Conservation (phyloP, 2,113 vertebrate species). For the Chiloscyllium plagiosum region DNA sequence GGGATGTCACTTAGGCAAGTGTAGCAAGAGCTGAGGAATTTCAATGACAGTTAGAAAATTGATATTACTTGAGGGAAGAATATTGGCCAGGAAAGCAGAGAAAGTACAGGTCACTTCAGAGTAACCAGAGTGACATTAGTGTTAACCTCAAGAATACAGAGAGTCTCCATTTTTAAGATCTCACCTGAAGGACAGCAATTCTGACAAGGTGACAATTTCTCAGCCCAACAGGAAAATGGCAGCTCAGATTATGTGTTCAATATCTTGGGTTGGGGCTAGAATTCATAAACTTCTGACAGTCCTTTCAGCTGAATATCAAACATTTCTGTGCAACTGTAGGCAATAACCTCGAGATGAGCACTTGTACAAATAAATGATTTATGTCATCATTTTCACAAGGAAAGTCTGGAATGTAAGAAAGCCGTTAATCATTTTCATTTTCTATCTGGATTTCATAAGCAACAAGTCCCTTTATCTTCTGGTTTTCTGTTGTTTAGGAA, state of each 20-base stretch:
- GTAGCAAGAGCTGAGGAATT: neutral
- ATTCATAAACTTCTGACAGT: neutral
- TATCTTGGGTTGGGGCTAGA: neutral
- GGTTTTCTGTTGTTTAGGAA: too few species aligned
- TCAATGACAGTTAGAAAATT: neutral
- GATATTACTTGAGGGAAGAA: neutral
- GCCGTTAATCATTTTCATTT: neutral
- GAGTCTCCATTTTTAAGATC: neutral
- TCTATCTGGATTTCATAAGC: neutral
- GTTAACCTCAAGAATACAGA: neutral
- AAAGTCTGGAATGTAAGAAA: neutral
- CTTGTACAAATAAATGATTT: neutral
- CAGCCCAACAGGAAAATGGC: neutral
- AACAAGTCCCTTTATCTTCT: neutral
- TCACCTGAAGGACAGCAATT: neutral
- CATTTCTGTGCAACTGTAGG: neutral
- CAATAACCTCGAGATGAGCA: neutral
- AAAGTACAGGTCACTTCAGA: neutral
- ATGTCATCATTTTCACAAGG: neutral
- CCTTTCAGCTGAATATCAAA: neutral
- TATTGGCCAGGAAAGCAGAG: neutral
- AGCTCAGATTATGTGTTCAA: neutral
- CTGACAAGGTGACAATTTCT: neutral
- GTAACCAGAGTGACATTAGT: neutral
- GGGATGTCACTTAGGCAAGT: neutral